Percentiles rank a stretch among this genome's conserved stretches.
Evolutionary conservation across 2,113 vertebrate species (phyloP).

Genomic region (Prinia subflava): DNA sequence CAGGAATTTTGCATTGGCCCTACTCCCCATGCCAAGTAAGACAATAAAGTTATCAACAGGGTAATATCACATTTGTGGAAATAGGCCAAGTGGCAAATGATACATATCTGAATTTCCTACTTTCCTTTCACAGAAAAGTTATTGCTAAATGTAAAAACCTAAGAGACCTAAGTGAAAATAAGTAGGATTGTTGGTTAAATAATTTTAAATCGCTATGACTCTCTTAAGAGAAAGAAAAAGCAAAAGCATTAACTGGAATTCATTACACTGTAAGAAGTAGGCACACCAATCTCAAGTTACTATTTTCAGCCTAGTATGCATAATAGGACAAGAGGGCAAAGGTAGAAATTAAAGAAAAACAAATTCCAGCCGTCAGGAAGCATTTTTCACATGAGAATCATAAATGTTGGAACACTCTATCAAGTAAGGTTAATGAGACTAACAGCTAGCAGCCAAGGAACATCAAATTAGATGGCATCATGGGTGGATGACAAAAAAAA

Average conservation of each 20-base stretch:
- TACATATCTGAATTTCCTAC: background rate
- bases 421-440: slow-evolving; percentile 63
- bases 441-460: slow-evolving; percentile 46
- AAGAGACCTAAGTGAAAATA: background rate
- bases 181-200: background rate
- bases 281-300: slow-evolving; percentile 39
- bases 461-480: slow-evolving; percentile 57
- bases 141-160: background rate
- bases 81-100: background rate
- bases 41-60: background rate
- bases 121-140: background rate
- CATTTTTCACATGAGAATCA: slow-evolving; percentile 62
- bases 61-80: background rate
- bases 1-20: background rate
- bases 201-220: background rate
- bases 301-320: slow-evolving; percentile 32
- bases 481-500: slow-evolving; percentile 12
- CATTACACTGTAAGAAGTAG: slow-evolving; percentile 18
- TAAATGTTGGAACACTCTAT: slow-evolving; percentile 37
- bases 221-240: background rate
- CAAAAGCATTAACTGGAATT: background rate
- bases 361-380: slow-evolving; percentile 52
- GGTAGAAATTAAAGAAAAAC: slow-evolving; percentile 65
- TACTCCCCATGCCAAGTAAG: background rate
- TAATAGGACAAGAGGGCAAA: slow-evolving; percentile 59